Conservation (phyloP, 2,888 invertebrate genomes). For the Pantelozetes paolii region DNA sequence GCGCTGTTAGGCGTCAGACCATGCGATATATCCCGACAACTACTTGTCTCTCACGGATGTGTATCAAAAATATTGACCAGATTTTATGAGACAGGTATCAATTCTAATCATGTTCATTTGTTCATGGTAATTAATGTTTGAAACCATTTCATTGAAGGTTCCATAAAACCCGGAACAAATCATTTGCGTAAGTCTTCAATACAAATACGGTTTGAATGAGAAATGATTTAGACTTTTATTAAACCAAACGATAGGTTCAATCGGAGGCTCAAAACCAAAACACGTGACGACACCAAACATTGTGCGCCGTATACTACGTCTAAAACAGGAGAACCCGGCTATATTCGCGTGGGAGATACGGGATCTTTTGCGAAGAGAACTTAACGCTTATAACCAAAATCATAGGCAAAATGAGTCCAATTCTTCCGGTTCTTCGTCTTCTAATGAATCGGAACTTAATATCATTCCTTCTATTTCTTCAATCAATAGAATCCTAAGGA, state of each 20-base stretch:
- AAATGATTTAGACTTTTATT: background rate
- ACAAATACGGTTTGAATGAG: background rate
- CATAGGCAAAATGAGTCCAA: conserved; percentile 60
- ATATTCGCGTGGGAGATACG: conserved; percentile 97
- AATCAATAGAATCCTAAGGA: conserved; percentile 81
- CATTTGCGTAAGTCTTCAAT: conserved; percentile 32
- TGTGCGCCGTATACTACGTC: conserved; percentile 85
- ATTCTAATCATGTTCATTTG: background rate
- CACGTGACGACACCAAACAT: conserved; percentile 96
- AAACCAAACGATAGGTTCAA: conserved; percentile 40
- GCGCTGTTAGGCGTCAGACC: conserved; percentile 90
- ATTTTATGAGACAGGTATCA: conserved; percentile 87
- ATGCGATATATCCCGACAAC: conserved; percentile 91
- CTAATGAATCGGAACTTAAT: conserved; percentile 15
- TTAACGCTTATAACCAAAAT: conserved; percentile 51
- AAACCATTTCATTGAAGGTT: background rate
- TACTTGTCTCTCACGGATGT: conserved; percentile 93
- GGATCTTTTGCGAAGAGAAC: conserved; percentile 69
- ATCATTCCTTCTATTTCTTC: conserved; percentile 85
- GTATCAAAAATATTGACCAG: conserved; percentile 93
- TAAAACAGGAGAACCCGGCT: conserved; percentile 90
- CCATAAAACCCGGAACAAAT: conserved; percentile 40
- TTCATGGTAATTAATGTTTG: background rate
- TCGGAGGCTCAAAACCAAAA: conserved; percentile 52
- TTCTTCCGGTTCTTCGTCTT: background rate